Evolutionary conservation across 2,113 vertebrate species (phyloP), one percentile per base, ranked within the genome.

Genomic region (Melanostigma gelatinosum): DNA sequence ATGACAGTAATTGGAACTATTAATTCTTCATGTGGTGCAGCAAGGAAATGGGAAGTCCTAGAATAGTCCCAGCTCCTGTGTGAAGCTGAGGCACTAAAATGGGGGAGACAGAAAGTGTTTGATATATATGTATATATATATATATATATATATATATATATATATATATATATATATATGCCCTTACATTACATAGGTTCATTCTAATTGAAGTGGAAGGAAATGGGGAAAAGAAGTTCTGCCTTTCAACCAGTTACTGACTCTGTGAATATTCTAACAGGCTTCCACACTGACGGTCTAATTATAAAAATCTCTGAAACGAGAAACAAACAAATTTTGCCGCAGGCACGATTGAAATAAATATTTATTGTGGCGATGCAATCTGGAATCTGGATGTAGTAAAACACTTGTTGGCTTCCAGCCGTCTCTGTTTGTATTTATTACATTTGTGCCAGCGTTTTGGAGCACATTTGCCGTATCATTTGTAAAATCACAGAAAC

Each of bases 1-100:
- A 77, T 77, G 74, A 46, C 15, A 81, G 62, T 69, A 80, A 75
- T 68, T 73, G 50, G 60, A 34, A 46, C 27, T 40, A 34, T 69
- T 65, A 27, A 48, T 72, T 40, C 46, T 42, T 52, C 61, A 13
- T 70, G 69, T 65, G 69, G 63, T 72, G 42, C 46, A 63, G 79
- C 27, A 57, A 68, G 40, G 32, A 77, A 64, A 27, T 13, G 38
- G 2, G 12, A 22, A 22, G 57, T 55, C 27, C 48, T 12, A 9
- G 15, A 8, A 1, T 61, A 22, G 40, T 55, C 63, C 4, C 54
- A 66, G 60, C 57, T 75, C 32, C 3, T 22, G 4, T 27, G 18
- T 11, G 52, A 22, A 3, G 13, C 46, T 12, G 42, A 70, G 18
- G 8, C 18, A 29, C 65, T 55, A 12, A 48, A 1, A 32, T 8